Evolutionary conservation across 2,888 invertebrate genomes (phyloP).

Genomic region (Mesodorylaimus sp.): DNA sequence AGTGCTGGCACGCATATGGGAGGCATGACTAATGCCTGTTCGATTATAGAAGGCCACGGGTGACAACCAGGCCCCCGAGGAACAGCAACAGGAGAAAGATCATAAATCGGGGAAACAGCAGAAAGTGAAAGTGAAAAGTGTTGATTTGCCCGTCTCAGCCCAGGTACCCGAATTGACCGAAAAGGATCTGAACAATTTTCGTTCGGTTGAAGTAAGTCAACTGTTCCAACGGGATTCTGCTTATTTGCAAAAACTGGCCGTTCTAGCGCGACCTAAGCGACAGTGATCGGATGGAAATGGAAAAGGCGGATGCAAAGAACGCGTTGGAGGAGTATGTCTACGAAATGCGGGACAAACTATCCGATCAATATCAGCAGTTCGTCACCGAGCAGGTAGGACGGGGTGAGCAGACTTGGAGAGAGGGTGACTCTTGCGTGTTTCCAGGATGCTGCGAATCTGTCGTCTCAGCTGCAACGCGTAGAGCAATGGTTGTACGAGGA

Average conservation of each 20-base stretch:
- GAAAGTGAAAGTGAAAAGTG: conserved; percentile 61
- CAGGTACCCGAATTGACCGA: conserved; percentile 48
- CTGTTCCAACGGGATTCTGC: conserved; percentile 5
- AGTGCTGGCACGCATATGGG: too few species aligned
- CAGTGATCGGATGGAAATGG: conserved; percentile 80
- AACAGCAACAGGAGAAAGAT: conserved; percentile 6
- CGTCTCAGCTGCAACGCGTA: conserved; percentile 51
- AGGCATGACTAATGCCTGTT: too few species aligned
- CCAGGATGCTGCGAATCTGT: conserved; percentile 28
- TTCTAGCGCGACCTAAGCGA: too few species aligned
- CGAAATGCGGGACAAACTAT: conserved; percentile 71
- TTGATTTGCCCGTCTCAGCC: conserved; percentile 66
- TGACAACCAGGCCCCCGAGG: conserved; percentile 12
- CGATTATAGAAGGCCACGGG: conserved; percentile 7
- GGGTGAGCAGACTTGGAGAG: not conserved
- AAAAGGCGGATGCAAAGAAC: conserved; percentile 83
- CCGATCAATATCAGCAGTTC: conserved; percentile 52
- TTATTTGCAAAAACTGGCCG: conserved; percentile 41
- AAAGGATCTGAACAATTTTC: conserved; percentile 50
- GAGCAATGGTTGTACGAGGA: conserved; percentile 95
- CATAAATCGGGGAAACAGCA: conserved; percentile 32
- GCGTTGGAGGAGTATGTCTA: conserved; percentile 96
- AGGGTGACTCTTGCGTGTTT: conserved; percentile 7
- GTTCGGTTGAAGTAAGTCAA: conserved; percentile 54
- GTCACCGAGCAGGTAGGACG: conserved; percentile 46